phyloP scores from a whole-genome alignment of 1,140 invertebrate species.

The Stegodyphus mimosarum region DNA sequence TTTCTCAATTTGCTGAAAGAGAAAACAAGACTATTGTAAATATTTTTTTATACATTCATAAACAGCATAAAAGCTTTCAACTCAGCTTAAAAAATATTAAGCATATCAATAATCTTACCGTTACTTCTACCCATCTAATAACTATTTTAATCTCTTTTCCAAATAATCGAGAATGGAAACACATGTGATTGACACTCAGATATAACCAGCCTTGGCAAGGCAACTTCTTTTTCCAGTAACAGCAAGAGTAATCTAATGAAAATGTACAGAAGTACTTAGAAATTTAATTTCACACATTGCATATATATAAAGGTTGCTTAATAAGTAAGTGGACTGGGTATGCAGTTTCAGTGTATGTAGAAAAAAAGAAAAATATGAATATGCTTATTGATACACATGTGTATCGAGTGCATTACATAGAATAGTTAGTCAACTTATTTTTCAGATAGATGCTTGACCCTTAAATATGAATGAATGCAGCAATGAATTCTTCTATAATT shows the following conservation, averaged over 20 bases:
- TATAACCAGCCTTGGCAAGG: conserved; percentile 96
- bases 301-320: no score
- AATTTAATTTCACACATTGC: no score
- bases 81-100: background rate
- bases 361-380: no score
- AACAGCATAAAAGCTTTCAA: background rate
- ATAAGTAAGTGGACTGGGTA: no score
- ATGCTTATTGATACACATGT: no score
- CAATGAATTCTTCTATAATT: no score
- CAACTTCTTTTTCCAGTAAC: conserved; percentile 91
- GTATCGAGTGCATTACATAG: no score
- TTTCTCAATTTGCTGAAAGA: conserved; percentile 67
- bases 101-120: conserved; percentile 66
- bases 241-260: conserved; percentile 74
- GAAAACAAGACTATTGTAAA: conserved; percentile 30
- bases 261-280: background rate
- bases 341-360: no score
- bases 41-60: conserved; percentile 9
- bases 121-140: conserved; percentile 77
- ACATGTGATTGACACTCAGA: conserved; percentile 93
- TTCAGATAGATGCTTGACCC: no score
- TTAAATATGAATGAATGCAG: no score
- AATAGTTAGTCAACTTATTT: no score
- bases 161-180: conserved; percentile 95
- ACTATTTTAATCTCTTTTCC: conserved; percentile 89